Conservation (phyloP, 2,888 invertebrate genomes). For the Tinea semifulvella region DNA sequence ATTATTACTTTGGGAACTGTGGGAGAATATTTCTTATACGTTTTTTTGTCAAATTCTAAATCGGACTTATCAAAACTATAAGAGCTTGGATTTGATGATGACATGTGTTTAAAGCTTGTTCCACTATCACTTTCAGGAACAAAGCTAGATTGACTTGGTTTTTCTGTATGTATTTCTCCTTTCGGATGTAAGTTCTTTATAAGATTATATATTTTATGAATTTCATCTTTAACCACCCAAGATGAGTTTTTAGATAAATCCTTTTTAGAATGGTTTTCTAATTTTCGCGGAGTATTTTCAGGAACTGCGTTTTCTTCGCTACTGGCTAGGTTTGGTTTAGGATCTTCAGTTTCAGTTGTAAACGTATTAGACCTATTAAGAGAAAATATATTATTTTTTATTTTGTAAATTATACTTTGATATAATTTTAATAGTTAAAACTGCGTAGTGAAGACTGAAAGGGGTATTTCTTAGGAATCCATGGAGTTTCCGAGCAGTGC, state of each 20-base stretch:
- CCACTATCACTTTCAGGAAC: slow-evolving; percentile 41
- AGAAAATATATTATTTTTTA: neutral
- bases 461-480: too few relatives aligned
- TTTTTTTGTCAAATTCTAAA: neutral
- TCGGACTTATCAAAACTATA: slow-evolving; percentile 32
- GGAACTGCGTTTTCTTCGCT: slow-evolving; percentile 24
- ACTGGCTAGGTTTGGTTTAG: slow-evolving; percentile 16
- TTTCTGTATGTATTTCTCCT: slow-evolving; percentile 14
- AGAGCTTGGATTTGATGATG: slow-evolving; percentile 35
- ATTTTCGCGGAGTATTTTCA: slow-evolving; percentile 1
- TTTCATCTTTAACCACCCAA: slow-evolving; percentile 31
- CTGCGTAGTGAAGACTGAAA: too few relatives aligned
- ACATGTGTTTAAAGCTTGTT: slow-evolving; percentile 39
- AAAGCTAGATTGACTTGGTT: neutral
- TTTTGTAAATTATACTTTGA: neutral
- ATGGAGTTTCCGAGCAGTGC: too few relatives aligned
- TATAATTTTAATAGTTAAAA: too few relatives aligned
- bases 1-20: slow-evolving; percentile 43
- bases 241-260: neutral
- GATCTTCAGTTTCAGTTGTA: slow-evolving; percentile 17
- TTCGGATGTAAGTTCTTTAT: slow-evolving; percentile 32
- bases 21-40: slow-evolving; percentile 3
- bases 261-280: neutral
- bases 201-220: slow-evolving; percentile 48
- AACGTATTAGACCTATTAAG: slow-evolving; percentile 18